Conservation (phyloP, 2,797 vertebrate genomes). For the Halcyon chelicuti region DNA sequence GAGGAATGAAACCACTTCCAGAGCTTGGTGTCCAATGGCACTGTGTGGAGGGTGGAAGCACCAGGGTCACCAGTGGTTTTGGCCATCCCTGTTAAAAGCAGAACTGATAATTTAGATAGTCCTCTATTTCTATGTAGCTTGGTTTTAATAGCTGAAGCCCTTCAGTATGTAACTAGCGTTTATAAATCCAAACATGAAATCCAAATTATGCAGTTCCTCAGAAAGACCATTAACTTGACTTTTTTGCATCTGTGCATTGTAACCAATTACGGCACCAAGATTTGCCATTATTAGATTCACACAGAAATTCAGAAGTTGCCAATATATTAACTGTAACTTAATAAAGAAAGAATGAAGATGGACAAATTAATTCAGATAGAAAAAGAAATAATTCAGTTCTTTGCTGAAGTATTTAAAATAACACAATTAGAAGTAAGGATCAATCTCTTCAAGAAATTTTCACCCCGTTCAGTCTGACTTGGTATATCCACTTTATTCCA, state of each 20-base stretch:
- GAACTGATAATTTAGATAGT: neutral
- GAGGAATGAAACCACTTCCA: neutral
- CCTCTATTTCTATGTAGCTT: neutral
- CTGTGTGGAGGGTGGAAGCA: neutral
- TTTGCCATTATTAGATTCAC: neutral
- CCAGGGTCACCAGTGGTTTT: neutral
- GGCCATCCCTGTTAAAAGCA: neutral
- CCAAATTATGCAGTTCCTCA: neutral
- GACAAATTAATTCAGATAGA: neutral
- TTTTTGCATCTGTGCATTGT: neutral
- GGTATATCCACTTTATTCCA: neutral
- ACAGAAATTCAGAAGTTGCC: neutral
- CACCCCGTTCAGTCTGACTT: neutral
- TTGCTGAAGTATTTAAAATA: constrained; percentile 1
- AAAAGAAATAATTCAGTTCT: neutral
- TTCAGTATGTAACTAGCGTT: neutral
- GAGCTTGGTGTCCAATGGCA: neutral
- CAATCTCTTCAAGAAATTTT: neutral
- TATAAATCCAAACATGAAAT: neutral
- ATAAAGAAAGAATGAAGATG: neutral
- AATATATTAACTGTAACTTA: neutral
- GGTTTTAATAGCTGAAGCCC: constrained; percentile 10
- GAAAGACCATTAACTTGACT: neutral
- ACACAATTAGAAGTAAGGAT: neutral
- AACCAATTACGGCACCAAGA: neutral